These are phyloP conservation scores for Phytoseiulus persimilis DNA, from an alignment of 2,888 invertebrate species.

Conservation along the genomic window DNA sequence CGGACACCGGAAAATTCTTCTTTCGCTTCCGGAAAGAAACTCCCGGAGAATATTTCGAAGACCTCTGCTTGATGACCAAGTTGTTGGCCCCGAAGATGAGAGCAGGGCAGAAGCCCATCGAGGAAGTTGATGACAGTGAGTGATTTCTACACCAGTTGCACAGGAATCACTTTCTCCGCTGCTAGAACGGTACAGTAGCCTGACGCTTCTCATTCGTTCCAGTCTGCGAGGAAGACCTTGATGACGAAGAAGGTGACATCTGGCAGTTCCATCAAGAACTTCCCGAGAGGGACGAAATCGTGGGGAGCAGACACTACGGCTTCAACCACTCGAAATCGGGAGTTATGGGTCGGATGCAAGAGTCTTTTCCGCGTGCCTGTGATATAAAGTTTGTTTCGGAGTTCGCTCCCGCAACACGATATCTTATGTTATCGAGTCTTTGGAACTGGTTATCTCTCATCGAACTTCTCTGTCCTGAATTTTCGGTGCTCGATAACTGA, in stretches of 20 bases:
- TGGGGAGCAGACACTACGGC: neutral
- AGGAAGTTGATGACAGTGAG: constrained; percentile 7
- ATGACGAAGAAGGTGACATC: constrained; percentile 23
- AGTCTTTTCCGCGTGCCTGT: constrained; percentile 5
- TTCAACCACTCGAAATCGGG: constrained; percentile 17
- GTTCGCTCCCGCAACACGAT: neutral
- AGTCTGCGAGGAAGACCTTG: neutral
- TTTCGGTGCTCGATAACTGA: neutral
- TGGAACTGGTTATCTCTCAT: no score
- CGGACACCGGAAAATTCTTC: constrained; percentile 5
- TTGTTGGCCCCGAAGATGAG: constrained; percentile 10
- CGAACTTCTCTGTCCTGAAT: neutral
- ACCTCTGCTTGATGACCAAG: constrained; percentile 10
- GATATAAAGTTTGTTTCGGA: neutral
- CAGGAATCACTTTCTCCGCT: no score
- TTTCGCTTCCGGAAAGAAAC: neutral
- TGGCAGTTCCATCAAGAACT: constrained; percentile 11
- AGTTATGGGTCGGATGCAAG: constrained; percentile 30
- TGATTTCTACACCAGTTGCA: neutral
- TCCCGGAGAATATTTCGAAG: constrained; percentile 21
- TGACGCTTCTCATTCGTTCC: neutral
- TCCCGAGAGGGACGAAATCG: neutral
- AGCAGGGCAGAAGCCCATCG: constrained; percentile 6
- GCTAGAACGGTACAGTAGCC: no score
- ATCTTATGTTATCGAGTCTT: no score